A percentile compares a stretch with the other conserved stretches of the same genome.
These are phyloP conservation scores for Myiotriccus ornatus DNA, from an alignment of 2,797 vertebrate species.

Conservation along the genomic window DNA sequence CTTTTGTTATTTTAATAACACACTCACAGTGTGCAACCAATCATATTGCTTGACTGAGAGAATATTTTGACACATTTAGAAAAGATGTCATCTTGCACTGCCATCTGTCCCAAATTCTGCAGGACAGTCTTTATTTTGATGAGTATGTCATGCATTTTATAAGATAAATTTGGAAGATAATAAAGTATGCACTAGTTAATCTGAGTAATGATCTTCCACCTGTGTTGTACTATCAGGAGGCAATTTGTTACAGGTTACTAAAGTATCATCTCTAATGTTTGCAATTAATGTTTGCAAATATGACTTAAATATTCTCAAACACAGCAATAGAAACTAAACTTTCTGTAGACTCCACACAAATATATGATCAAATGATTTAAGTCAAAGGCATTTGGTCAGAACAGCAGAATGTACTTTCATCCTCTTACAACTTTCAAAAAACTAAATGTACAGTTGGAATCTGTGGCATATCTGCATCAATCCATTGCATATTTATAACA, in stretches of 20 bases:
- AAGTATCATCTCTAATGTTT: background rate
- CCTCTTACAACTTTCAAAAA: background rate
- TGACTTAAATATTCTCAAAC: background rate
- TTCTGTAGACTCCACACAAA: background rate
- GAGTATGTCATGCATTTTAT: conserved; percentile 21
- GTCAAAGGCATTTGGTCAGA: background rate
- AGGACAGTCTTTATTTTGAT: conserved; percentile 67
- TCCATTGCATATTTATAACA: background rate
- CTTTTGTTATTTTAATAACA: conserved; percentile 65
- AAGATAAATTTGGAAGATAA: conserved; percentile 24
- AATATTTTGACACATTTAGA: conserved; percentile 65
- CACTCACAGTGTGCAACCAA: conserved; percentile 28
- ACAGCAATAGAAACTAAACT: background rate
- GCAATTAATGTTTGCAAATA: background rate
- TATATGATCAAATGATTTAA: background rate
- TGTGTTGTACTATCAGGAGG: background rate
- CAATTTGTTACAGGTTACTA: background rate
- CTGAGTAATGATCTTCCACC: conserved; percentile 28
- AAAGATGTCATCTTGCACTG: conserved; percentile 63
- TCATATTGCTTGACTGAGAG: conserved; percentile 16
- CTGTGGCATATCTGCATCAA: background rate
- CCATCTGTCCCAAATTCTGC: conserved; percentile 69
- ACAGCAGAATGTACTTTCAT: background rate
- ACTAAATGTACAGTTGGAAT: background rate
- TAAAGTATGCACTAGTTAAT: conserved; percentile 7